phyloP scores from a whole-genome alignment of 2,113 vertebrate genomes.

The Pluvianellus socialis region DNA sequence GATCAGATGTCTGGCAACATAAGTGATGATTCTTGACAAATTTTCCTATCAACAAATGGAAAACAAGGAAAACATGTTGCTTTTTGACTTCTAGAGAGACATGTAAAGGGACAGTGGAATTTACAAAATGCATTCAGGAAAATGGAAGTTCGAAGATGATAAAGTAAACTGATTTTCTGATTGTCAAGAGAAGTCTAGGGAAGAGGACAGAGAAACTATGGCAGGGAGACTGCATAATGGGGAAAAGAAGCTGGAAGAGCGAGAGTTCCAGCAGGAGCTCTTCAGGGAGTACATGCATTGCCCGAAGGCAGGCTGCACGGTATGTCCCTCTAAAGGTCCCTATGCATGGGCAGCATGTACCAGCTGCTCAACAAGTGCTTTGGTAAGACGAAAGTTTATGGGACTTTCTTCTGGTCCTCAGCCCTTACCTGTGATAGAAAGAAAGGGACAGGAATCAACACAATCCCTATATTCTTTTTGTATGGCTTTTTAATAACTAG shows the following conservation, averaged over 20 bases:
- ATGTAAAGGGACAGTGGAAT: conserved; percentile 53
- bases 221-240: conserved; percentile 60
- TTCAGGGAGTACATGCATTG: conserved; percentile 64
- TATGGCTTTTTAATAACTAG: neutral
- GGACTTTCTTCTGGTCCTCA: conserved; percentile 22
- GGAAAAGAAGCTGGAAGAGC: conserved; percentile 64
- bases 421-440: neutral
- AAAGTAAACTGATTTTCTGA: conserved; percentile 58
- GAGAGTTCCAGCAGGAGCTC: conserved; percentile 62
- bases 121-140: conserved; percentile 35
- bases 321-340: conserved; percentile 62
- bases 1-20: conserved; percentile 44
- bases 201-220: conserved; percentile 66
- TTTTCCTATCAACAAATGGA: conserved; percentile 50
- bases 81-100: conserved; percentile 59
- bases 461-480: neutral
- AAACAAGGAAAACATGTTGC: conserved; percentile 44
- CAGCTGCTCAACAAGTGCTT: conserved; percentile 50
- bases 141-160: conserved; percentile 41
- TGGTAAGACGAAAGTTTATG: conserved; percentile 2
- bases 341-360: conserved; percentile 31
- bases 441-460: neutral
- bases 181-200: conserved; percentile 58
- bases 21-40: conserved; percentile 47
- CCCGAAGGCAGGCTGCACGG: conserved; percentile 62